These are phyloP conservation scores for Planiliza haematocheilus DNA, from an alignment of 2,113 vertebrate species.

Conservation along the genomic window DNA sequence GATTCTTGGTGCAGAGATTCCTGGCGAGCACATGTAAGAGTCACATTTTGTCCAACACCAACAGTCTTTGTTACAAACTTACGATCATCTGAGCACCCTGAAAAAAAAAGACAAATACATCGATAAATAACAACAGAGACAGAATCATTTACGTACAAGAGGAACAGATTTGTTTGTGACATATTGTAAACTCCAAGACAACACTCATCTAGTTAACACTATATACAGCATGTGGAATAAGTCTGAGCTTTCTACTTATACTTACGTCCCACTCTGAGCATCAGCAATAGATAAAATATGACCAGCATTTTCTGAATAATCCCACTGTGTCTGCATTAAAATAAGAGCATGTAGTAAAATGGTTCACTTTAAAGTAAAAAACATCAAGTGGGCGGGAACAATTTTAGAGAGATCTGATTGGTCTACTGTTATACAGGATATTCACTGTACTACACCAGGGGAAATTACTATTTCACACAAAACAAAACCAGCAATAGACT, in stretches of 20 bases:
- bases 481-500: neutral
- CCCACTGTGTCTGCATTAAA: neutral
- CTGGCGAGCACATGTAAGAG: neutral
- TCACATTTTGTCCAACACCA: conserved; percentile 38
- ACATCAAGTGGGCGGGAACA: conserved; percentile 50
- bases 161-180: neutral
- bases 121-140: neutral
- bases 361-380: conserved; percentile 8
- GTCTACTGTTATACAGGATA: neutral
- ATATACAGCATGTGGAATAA: neutral
- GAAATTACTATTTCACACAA: conserved; percentile 42
- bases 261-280: conserved; percentile 44
- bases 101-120: conserved; percentile 19
- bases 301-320: conserved; percentile 34
- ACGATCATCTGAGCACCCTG: conserved; percentile 12
- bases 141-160: neutral
- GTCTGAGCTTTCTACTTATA: conserved; percentile 1
- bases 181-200: neutral
- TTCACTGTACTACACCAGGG: conserved; percentile 24
- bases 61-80: neutral
- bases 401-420: conserved; percentile 38
- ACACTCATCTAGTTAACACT: neutral
- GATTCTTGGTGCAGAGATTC: neutral
- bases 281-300: conserved; percentile 28
- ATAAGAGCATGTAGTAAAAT: neutral